phyloP scores from a whole-genome alignment of 2,888 invertebrate species.

The Sinotaia quadrata region DNA sequence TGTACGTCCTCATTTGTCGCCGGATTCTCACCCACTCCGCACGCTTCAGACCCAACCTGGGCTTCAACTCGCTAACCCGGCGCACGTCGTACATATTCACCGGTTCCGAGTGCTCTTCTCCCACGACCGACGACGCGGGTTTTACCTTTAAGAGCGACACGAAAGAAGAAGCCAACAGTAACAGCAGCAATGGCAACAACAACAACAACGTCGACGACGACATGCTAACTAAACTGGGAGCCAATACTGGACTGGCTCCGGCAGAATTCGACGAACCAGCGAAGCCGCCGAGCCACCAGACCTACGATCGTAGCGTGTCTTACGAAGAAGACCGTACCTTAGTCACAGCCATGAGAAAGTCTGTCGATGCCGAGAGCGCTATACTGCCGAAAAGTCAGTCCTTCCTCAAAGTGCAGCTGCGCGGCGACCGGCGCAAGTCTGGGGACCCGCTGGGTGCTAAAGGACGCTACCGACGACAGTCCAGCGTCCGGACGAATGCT shows the following conservation, averaged over 20 bases:
- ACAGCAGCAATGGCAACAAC: conserved; percentile 5
- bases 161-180: not conserved
- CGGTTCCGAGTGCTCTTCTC: conserved; percentile 21
- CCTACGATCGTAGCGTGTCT: too few relatives aligned
- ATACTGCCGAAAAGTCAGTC: too few relatives aligned
- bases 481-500: conserved; percentile 16
- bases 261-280: not conserved
- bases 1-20: conserved; percentile 37
- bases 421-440: conserved; percentile 7
- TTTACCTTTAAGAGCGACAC: conserved; percentile 13
- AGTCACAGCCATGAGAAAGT: too few relatives aligned
- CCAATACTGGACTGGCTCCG: not conserved
- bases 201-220: not conserved
- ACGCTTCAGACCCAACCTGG: conserved; percentile 11
- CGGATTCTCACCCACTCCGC: conserved; percentile 31
- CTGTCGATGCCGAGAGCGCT: too few relatives aligned
- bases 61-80: conserved; percentile 12
- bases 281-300: not conserved
- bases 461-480: conserved; percentile 19
- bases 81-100: conserved; percentile 19
- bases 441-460: conserved; percentile 3
- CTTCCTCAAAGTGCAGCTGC: too few relatives aligned
- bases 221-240: not conserved
- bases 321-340: too few relatives aligned
- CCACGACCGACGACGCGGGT: conserved; percentile 14